Evolutionary conservation across 2,113 vertebrate genomes (phyloP), one percentile per base, ranked within the genome.

Genomic region (Pelecanus crispus): DNA sequence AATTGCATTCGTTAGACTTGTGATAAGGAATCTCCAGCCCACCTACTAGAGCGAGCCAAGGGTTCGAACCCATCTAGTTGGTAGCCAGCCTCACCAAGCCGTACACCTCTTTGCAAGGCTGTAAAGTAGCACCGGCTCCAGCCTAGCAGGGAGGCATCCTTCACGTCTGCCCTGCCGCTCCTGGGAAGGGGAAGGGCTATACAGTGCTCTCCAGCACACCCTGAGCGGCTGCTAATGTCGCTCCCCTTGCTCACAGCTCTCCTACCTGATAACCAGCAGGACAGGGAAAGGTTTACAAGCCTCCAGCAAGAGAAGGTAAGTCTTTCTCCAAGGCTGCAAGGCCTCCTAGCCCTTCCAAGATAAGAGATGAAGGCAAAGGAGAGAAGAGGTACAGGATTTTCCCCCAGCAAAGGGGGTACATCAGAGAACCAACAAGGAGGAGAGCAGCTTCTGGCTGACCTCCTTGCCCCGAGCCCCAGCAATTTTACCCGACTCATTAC

Each of bases 121-220:
- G 58, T 53, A 16, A n/a, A 65, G 34, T 6, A 77, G 47, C 10
- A 20, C 11, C 11, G 0, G 2, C 55, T 58, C 36, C 42, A 74
- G 70, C 8, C 1, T 0, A 28, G 55, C 14, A 10, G 10, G 47
- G 44, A 74, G 25, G 38, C 42, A 55, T 17, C 74, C 47, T 34
- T 49, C 47, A 2, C 1, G 10, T 26, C 72, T 0, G 0, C 13
- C 58, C 36, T 8, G 47, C 42, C 0, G 2, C 15, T 77, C 44
- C 42, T 2, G 0, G 40, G n/a, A 75, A 56, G 0, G 1, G 10
- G 19, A 53, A 42, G 9, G 52, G 34, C 31, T 17, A 12, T 4
- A 21, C 8, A n/a, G 31, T 5, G 34, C 65, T 25, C 67, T n/a
- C 17, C 61, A 53, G 55, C 36, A 71, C 45, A 61, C 14, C 13